Percentiles rank a stretch among this genome's conserved stretches.
These are phyloP conservation scores for Rhynchotus rufescens DNA, from an alignment of 2,797 vertebrate genomes.

Conservation along the genomic window DNA sequence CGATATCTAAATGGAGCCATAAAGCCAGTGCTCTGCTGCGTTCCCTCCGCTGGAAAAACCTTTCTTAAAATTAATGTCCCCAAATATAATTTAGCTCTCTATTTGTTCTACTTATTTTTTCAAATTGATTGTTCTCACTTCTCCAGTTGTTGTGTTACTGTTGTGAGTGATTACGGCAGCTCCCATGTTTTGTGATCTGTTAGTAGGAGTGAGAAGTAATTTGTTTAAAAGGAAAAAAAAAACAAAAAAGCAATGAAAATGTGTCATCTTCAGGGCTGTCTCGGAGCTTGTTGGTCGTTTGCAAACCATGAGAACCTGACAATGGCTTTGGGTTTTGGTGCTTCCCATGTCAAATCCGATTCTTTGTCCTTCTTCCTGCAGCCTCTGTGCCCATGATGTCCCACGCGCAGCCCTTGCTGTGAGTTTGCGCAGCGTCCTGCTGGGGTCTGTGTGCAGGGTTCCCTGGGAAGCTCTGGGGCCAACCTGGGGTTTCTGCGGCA, in stretches of 20 bases:
- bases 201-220: conserved; percentile 15
- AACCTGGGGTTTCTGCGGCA: neutral
- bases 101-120: neutral
- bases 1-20: neutral
- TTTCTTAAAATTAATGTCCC: neutral
- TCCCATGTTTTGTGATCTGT: neutral
- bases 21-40: neutral
- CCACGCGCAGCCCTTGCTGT: neutral
- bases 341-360: neutral
- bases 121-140: neutral
- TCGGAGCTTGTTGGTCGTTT: neutral
- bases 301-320: conserved; percentile 2
- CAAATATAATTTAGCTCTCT: neutral
- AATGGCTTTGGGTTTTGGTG: conserved; percentile 45
- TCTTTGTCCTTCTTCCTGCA: neutral
- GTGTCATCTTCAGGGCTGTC: neutral
- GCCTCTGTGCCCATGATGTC: neutral
- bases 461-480: neutral
- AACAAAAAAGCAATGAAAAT: neutral
- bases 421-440: neutral
- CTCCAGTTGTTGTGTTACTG: neutral
- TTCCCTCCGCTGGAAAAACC: neutral
- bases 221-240: neutral
- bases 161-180: neutral
- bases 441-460: neutral